Evolutionary conservation across 2,888 invertebrate genomes (phyloP), one percentile per base, ranked within the genome.

Genomic region (Apodemia zela): DNA sequence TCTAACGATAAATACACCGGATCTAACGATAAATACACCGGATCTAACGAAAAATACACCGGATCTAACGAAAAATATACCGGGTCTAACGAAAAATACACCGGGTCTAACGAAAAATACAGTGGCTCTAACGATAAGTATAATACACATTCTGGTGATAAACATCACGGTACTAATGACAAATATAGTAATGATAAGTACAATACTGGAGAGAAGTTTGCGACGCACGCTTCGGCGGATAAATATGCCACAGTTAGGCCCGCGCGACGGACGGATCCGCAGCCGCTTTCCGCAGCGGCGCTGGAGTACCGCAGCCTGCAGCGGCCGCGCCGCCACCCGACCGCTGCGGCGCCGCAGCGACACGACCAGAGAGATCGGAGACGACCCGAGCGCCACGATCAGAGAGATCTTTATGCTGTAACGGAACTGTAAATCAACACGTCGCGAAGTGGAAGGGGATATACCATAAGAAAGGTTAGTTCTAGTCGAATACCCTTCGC

Each of bases 401-500:
- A 66, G 33, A 29, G 94, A 86, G 94, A 94, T 87, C 80, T 96
- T 70, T 96, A 96, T 79, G 96, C 96, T 61, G 95, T 96, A 70
- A 95, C 96, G 64, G 95, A 75, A 62, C 69, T 75, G 71, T 63
- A 59, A 38, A n/a, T 33, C 8, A 8, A 4, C n/a, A 11, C 42
- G 13, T 10, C 2, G 38, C 3, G 15, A n/a, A 15, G 0, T 42
- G 42, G 13, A 45, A 45, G 11, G 15, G 11, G 42, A 45, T 45
- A n/a, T 45, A 45, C 15, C 15, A 42, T 42, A 42, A 42, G 5
- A 42, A 42, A 42, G 42, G 42, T 42, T 42, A 15, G 15, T 42
- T 42, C 42, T 42, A 42, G 15, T 42, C 42, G 13, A 42, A 42
- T 42, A 5, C 42, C 15, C 13, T 42, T 15, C 13, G 15, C 3